Conservation (phyloP, 1,140 invertebrate genomes). For the Scaptomyza hsui region DNA sequence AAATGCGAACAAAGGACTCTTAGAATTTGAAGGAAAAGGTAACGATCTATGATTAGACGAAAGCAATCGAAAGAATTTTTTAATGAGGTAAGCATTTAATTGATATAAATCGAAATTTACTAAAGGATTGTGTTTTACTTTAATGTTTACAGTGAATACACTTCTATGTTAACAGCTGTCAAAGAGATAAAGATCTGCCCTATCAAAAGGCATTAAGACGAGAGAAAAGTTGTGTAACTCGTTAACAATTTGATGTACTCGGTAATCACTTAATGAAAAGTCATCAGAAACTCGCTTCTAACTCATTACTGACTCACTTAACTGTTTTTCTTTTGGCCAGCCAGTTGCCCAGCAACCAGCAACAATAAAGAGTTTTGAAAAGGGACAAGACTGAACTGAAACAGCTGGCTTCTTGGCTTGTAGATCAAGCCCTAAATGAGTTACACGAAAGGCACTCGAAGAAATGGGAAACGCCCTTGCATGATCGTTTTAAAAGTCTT, state of each 20-base stretch:
- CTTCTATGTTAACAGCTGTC: slow-evolving; percentile 38
- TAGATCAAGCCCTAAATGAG: slow-evolving; percentile 28
- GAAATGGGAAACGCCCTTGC: slow-evolving; percentile 36
- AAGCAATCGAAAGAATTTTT: slow-evolving; percentile 1
- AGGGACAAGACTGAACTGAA: slow-evolving; percentile 48
- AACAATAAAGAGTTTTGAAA: slow-evolving; percentile 65
- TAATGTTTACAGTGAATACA: slow-evolving; percentile 16
- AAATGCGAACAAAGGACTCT: background rate
- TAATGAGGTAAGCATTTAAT: slow-evolving; percentile 50
- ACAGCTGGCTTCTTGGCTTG: slow-evolving; percentile 52
- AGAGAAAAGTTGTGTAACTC: slow-evolving; percentile 26
- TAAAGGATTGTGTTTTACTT: slow-evolving; percentile 35
- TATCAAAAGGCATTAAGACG: slow-evolving; percentile 21
- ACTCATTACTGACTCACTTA: slow-evolving; percentile 28
- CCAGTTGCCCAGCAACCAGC: slow-evolving; percentile 34
- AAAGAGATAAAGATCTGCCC: slow-evolving; percentile 28
- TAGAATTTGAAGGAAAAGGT: slow-evolving; percentile 2
- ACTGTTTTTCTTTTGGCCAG: slow-evolving; percentile 48
- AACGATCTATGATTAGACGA: slow-evolving; percentile 6
- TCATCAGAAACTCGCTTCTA: slow-evolving; percentile 15
- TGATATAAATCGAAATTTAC: slow-evolving; percentile 44
- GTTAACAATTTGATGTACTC: slow-evolving; percentile 32
- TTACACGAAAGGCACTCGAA: background rate
- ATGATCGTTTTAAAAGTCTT: slow-evolving; percentile 23
- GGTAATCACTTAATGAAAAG: slow-evolving; percentile 46